Evolutionary conservation across 2,888 invertebrate genomes (phyloP), one percentile per base, ranked within the genome.

Genomic region (Gibbula magus): DNA sequence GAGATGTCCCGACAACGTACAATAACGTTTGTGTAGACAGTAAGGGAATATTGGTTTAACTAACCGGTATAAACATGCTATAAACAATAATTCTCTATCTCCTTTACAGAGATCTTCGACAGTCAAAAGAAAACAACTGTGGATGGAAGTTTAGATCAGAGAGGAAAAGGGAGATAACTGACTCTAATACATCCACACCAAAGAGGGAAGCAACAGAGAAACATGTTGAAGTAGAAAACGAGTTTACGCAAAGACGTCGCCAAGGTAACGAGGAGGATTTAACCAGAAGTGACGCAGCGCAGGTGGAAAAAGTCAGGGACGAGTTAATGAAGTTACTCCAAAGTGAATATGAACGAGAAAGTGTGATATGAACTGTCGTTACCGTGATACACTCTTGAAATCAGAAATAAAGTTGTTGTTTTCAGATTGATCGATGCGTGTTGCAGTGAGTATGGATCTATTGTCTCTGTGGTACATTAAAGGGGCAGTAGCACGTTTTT

Each of bases 251-350:
- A 25, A 61, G 61, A 13, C 61, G 61, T 61, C 61, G 61, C 25
- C 61, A 61, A 61, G 61, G 29, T 25, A 29, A 61, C 10, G 61
- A 16, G 0, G 10, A 13, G 4, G 61, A 61, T 32, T 16, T 18
- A 10, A 61, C 25, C 25, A 25, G 61, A 61, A 61, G 61, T 61
- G 61, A 61, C 3, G 25, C 29, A 16, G 18, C 61, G 29, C 61
- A 61, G 61, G 61, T 61, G 25, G 61, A 61, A 25, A 61, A 61
- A 29, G 61, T 61, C 13, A 61, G 61, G 61, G 61, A 61, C 61
- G 61, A 61, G 29, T 32, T 61, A 29, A 61, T 61, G 61, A 61
- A 61, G 61, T 32, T 61, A 29, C 61, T 61, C 16, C 61, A 61
- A 29, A 29, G 29, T 61, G 61, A 61, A 25, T 61, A 29, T 32